Evolutionary conservation across 1,140 invertebrate species (phyloP), one percentile per base, ranked within the genome.

Genomic region (Heliconius himera): DNA sequence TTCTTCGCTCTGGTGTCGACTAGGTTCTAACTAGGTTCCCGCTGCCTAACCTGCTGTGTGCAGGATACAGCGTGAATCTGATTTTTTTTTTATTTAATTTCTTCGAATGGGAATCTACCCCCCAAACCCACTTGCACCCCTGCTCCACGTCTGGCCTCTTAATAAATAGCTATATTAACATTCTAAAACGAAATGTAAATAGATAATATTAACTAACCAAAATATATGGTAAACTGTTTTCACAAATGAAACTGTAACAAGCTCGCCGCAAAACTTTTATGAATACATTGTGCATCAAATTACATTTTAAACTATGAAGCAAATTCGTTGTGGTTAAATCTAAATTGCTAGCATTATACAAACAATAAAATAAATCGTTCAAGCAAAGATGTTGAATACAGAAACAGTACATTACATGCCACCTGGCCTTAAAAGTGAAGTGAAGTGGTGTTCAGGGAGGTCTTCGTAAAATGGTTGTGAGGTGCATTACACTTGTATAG

Each of bases 401-500:
- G 56, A 54, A 74, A 79, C 33, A 72, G 66, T 75, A 75, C 56
- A 38, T 76, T 70, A 76, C 74, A 79, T 76, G 78, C 73, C 74
- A 79, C 78, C 78, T 79, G 73, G 78, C 74, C 74, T 71, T 56
- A 56, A 56, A 56, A 56, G 54, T 29, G 22, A 66, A 70, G 70
- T 60, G 56, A 49, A 51, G 73, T 72, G 29, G 49, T 54, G 54
- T 49, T 73, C 60, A 72, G 66, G 74, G 49, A 66, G 79, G 20
- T 81, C 79, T 66, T 56, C 20, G 54, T 81, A 74, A 49, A 54
- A 36, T 78, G 80, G 80, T 78, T 56, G 41, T 22, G 73, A 70
- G 77, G 56, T 77, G 56, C 80, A 81, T 83, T 81, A 78, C 82
- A 82, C 84, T 82, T 81, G 84, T 66, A 71, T 74, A 87, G 82